phyloP scores from a whole-genome alignment of 2,888 invertebrate species.

The Netelia virgata region DNA sequence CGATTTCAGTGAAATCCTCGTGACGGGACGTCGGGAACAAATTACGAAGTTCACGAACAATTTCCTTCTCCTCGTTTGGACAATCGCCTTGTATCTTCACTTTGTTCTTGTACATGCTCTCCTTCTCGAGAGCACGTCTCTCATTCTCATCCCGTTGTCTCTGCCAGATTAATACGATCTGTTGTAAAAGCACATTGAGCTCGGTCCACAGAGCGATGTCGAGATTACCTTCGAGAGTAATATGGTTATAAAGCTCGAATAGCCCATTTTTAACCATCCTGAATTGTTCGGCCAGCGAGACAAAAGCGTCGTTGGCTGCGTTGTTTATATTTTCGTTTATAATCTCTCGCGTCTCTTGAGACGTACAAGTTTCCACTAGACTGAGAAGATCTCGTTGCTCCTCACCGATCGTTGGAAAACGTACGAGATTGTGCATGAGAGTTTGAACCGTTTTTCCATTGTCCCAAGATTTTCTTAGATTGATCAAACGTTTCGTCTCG shows the following conservation, averaged over 20 bases:
- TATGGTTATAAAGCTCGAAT: constrained; percentile 89
- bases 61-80: constrained; percentile 89
- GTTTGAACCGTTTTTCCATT: constrained; percentile 71
- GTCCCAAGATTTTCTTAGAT: constrained; percentile 78
- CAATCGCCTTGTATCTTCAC: constrained; percentile 88
- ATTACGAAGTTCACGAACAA: constrained; percentile 88
- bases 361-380: constrained; percentile 86
- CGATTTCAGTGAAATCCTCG: constrained; percentile 90
- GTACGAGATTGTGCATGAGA: constrained; percentile 85
- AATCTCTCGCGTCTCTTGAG: constrained; percentile 82
- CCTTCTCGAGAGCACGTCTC: constrained; percentile 90
- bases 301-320: constrained; percentile 68
- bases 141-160: constrained; percentile 90
- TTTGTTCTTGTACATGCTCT: constrained; percentile 91
- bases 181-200: constrained; percentile 87
- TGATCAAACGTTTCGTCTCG: constrained; percentile 85
- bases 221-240: constrained; percentile 86
- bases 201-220: constrained; percentile 85
- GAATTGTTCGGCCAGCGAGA: constrained; percentile 85
- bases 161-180: constrained; percentile 91
- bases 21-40: constrained; percentile 90
- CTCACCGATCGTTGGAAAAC: constrained; percentile 85
- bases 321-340: constrained; percentile 81
- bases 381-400: constrained; percentile 80
- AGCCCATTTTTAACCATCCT: constrained; percentile 90